Conservation (phyloP, 2,113 vertebrate species). For the Sigmodon hispidus region DNA sequence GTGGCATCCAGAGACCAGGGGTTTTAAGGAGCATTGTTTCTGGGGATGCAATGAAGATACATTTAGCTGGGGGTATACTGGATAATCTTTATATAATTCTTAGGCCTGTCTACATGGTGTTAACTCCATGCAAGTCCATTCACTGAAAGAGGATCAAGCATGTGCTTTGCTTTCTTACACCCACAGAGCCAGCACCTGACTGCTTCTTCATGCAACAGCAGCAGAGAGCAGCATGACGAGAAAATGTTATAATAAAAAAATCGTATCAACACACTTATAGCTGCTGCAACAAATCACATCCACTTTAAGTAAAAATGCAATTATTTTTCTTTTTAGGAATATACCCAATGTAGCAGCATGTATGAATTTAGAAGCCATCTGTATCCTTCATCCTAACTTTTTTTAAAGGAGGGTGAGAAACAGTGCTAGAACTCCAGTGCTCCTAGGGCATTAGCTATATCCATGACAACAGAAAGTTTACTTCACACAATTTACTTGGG, state of each 20-base stretch:
- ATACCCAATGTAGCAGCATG: background rate
- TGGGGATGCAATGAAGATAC: background rate
- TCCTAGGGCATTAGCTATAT: background rate
- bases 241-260: background rate
- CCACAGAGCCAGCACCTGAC: too few relatives aligned
- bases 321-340: background rate
- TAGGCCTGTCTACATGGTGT: background rate
- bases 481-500: background rate
- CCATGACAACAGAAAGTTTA: background rate
- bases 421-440: background rate
- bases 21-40: background rate
- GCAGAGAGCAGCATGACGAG: background rate
- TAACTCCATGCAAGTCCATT: background rate
- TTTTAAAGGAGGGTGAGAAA: background rate
- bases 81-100: background rate
- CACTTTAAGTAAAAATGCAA: background rate
- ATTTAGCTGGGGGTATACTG: background rate
- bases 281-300: slow-evolving; percentile 5
- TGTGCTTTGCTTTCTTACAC: rapidly evolving
- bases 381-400: background rate
- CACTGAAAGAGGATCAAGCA: rapidly evolving
- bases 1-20: background rate
- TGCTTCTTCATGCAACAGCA: background rate
- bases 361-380: background rate
- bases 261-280: background rate